These are phyloP conservation scores for Lucilia sericata DNA, from an alignment of 1,140 invertebrate genomes.

Conservation along the genomic window DNA sequence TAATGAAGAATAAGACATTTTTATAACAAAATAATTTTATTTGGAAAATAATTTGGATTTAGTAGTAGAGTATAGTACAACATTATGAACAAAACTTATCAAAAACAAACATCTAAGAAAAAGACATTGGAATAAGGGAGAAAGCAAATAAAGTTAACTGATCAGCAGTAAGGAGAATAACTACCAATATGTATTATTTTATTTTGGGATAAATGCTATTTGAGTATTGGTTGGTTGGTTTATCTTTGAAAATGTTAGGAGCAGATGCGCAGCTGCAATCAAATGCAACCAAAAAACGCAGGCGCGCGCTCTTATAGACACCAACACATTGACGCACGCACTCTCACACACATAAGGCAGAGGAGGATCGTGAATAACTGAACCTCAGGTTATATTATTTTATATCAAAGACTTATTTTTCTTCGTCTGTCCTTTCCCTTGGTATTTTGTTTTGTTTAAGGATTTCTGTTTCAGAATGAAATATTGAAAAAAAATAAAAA, in stretches of 20 bases:
- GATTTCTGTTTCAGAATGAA: not conserved
- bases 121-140: not conserved
- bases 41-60: not conserved
- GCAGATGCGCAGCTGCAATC: constrained; percentile 17
- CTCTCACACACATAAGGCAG: not conserved
- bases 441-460: not conserved
- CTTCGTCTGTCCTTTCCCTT: not conserved
- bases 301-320: not conserved
- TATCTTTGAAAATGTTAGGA: not conserved
- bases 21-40: not conserved
- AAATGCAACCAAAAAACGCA: not conserved
- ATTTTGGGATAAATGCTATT: not conserved
- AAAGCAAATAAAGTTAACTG: not conserved
- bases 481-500: not conserved
- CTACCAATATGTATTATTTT: not conserved
- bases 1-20: not conserved
- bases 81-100: not conserved
- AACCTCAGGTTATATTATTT: constrained; percentile 18
- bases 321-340: not conserved
- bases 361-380: not conserved
- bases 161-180: not conserved
- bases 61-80: not conserved
- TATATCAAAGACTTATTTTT: constrained; percentile 6
- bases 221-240: constrained; percentile 4
- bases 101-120: not conserved